These are phyloP conservation scores for Mesoligia furuncula DNA, from an alignment of 2,888 invertebrate genomes.

Conservation along the genomic window DNA sequence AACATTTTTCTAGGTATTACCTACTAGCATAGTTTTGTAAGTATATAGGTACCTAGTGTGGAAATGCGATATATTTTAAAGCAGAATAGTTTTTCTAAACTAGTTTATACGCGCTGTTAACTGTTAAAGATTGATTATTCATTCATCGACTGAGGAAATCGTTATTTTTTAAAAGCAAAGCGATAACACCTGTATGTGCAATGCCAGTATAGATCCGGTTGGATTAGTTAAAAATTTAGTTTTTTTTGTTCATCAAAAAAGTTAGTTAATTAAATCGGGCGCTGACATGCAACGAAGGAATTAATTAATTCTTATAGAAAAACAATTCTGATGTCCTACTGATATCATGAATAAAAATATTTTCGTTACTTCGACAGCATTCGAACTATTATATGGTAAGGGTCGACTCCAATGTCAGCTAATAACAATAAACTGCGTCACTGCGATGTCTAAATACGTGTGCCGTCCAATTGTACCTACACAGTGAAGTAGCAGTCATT, in stretches of 20 bases:
- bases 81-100: slow-evolving; percentile 29
- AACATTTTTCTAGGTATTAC: slow-evolving; percentile 23
- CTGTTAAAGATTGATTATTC: slow-evolving; percentile 50
- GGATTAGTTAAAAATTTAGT: slow-evolving; percentile 15
- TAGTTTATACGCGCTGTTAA: slow-evolving; percentile 72
- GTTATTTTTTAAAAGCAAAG: slow-evolving; percentile 40
- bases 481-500: not conserved
- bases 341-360: slow-evolving; percentile 28
- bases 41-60: slow-evolving; percentile 19
- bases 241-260: slow-evolving; percentile 18
- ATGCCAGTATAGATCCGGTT: slow-evolving; percentile 36
- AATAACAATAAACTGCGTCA: slow-evolving; percentile 13
- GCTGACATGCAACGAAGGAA: slow-evolving; percentile 20
- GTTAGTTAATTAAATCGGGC: slow-evolving; percentile 26
- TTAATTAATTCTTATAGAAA: not conserved
- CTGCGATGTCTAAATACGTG: slow-evolving; percentile 4
- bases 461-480: not conserved
- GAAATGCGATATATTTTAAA: slow-evolving; percentile 42
- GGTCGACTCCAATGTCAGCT: slow-evolving; percentile 5
- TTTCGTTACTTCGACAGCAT: not conserved
- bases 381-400: not conserved
- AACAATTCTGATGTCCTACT: slow-evolving; percentile 4
- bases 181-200: slow-evolving; percentile 22
- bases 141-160: slow-evolving; percentile 57
- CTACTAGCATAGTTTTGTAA: slow-evolving; percentile 34